Percentiles rank a stretch among this genome's conserved stretches.
These are phyloP conservation scores for Homarus americanus DNA, from an alignment of 1,140 invertebrate species.

Conservation along the genomic window DNA sequence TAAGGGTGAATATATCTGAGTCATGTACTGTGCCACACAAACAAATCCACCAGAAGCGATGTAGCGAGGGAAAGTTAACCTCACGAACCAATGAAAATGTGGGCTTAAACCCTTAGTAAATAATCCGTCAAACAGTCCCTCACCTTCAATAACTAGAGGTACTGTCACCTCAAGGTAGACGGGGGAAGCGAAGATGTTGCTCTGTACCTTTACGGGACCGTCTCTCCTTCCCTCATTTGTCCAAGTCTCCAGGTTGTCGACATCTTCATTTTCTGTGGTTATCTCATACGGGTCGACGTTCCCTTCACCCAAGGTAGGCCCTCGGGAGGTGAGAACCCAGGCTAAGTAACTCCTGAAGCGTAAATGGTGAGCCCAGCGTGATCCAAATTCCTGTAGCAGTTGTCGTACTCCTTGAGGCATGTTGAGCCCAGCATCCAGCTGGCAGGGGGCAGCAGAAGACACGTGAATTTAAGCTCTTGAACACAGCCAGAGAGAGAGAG, in stretches of 20 bases:
- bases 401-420: neutral
- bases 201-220: neutral
- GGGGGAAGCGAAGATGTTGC: slow-evolving; percentile 6
- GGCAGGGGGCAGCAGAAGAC: neutral
- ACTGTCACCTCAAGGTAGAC: slow-evolving; percentile 22
- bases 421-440: slow-evolving; percentile 19
- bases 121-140: neutral
- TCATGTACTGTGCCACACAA: neutral
- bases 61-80: neutral
- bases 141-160: neutral
- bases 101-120: neutral
- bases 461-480: too few relatives aligned
- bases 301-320: slow-evolving; percentile 1
- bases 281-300: neutral
- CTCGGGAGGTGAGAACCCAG: slow-evolving; percentile 29
- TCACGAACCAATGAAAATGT: neutral
- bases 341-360: slow-evolving; percentile 16
- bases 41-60: neutral
- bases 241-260: neutral
- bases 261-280: neutral
- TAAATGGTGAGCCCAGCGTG: neutral
- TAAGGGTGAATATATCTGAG: neutral
- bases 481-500: too few relatives aligned
- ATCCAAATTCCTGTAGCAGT: slow-evolving; percentile 14
- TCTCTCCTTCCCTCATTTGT: neutral